Percentiles rank a stretch among this genome's conserved stretches.
Evolutionary conservation across 2,888 invertebrate genomes (phyloP).

Genomic region (Hermaeophaga mercurialis): DNA sequence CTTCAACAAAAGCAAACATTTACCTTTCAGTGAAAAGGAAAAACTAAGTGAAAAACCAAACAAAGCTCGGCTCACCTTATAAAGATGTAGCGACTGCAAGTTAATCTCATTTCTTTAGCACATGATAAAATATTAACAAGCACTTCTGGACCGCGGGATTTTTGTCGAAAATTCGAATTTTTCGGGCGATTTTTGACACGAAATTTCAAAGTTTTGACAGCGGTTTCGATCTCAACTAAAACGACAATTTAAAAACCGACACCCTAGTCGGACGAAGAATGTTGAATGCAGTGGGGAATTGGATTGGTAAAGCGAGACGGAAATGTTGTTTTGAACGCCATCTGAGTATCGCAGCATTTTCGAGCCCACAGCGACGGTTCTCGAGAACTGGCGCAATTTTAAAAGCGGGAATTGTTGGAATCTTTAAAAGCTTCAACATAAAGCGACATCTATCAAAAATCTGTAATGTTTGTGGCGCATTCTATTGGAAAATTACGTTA

Average conservation of each 20-base stretch:
- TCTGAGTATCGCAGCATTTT: slow-evolving; percentile 13
- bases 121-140: slow-evolving; percentile 18
- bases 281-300: slow-evolving; percentile 20
- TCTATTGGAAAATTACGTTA: too few species aligned
- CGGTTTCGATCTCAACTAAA: neutral
- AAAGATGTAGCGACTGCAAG: slow-evolving; percentile 18
- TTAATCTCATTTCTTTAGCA: slow-evolving; percentile 18
- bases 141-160: slow-evolving; percentile 11
- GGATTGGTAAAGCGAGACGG: slow-evolving; percentile 12
- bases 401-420: too few species aligned
- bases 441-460: too few species aligned
- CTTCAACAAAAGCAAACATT: slow-evolving; percentile 24
- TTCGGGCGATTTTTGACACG: slow-evolving; percentile 16
- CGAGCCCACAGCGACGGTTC: neutral
- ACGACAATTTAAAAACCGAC: slow-evolving; percentile 4
- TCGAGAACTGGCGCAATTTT: too few species aligned
- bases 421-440: too few species aligned
- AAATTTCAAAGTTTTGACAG: slow-evolving; percentile 20
- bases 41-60: slow-evolving; percentile 26
- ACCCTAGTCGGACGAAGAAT: slow-evolving; percentile 20
- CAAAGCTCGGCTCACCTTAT: slow-evolving; percentile 28
- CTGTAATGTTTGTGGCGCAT: too few species aligned
- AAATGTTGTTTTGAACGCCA: slow-evolving; percentile 14
- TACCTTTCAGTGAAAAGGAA: slow-evolving; percentile 18
- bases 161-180: too few species aligned